Conservation (phyloP, 2,888 invertebrate genomes). For the Lepidonotus clava region DNA sequence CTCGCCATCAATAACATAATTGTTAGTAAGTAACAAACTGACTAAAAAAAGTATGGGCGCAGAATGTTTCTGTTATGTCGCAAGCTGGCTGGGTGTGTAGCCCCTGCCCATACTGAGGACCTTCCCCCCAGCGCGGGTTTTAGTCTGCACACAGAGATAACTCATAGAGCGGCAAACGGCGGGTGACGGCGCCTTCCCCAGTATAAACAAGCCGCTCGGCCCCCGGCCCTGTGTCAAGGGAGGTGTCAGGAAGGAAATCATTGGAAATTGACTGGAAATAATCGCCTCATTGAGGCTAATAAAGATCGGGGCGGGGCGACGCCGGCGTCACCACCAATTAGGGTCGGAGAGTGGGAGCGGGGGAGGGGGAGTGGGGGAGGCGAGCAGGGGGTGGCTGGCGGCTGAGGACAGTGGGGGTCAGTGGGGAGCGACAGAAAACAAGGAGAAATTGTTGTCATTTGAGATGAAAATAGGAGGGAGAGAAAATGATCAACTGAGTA, state of each 20-base stretch:
- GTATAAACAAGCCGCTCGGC: background rate
- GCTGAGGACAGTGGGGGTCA: background rate
- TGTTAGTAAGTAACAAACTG: no score
- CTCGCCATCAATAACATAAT: no score
- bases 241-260: slow-evolving; percentile 18
- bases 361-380: background rate
- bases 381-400: background rate
- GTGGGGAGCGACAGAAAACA: background rate
- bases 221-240: background rate
- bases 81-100: no score
- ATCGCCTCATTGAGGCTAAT: slow-evolving; percentile 44
- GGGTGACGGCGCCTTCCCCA: background rate
- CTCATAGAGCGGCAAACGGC: background rate
- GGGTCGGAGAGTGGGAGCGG: background rate
- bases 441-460: background rate
- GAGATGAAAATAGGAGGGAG: background rate
- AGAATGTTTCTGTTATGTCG: no score
- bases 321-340: background rate
- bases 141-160: no score
- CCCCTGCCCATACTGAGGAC: no score
- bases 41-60: no score
- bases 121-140: no score
- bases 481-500: no score
- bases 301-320: background rate
- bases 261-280: slow-evolving; percentile 44